A percentile compares a stretch with the other conserved stretches of the same genome.
phyloP scores from a whole-genome alignment of 2,888 invertebrate species.

The Sesia bembeciformis region DNA sequence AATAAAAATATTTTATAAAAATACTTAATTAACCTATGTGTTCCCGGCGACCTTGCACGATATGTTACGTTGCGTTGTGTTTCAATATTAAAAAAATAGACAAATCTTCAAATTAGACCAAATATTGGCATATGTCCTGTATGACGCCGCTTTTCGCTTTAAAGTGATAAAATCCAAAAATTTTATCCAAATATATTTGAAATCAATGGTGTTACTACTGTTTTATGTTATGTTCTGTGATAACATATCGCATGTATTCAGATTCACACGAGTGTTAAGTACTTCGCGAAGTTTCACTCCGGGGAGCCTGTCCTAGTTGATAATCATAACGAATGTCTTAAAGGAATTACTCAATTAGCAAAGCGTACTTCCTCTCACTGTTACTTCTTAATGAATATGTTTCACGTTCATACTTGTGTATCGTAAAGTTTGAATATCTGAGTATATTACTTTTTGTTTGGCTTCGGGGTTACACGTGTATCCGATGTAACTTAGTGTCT shows the following conservation, averaged over 20 bases:
- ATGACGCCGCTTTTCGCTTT: too few species aligned
- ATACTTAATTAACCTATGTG: too few species aligned
- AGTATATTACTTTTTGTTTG: background rate
- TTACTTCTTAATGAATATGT: background rate
- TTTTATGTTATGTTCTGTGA: background rate
- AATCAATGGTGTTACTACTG: too few species aligned
- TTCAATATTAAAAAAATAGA: too few species aligned
- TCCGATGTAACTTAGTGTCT: background rate
- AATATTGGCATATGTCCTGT: too few species aligned
- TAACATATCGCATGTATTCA: constrained; percentile 33
- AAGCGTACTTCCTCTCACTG: constrained; percentile 19
- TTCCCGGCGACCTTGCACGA: too few species aligned
- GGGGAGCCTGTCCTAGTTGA: constrained; percentile 36
- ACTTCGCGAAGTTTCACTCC: constrained; percentile 34
- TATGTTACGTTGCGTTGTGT: too few species aligned
- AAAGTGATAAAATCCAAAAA: too few species aligned
- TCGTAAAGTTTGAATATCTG: background rate
- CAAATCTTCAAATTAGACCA: too few species aligned
- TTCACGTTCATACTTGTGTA: background rate
- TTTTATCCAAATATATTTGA: too few species aligned
- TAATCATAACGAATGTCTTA: constrained; percentile 52
- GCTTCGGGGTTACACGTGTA: background rate
- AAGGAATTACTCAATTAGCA: constrained; percentile 51
- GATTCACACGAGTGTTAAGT: constrained; percentile 32
- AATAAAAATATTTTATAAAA: too few species aligned